phyloP scores from a whole-genome alignment of 2,797 vertebrate species.

The Cyprinodon diabolis region DNA sequence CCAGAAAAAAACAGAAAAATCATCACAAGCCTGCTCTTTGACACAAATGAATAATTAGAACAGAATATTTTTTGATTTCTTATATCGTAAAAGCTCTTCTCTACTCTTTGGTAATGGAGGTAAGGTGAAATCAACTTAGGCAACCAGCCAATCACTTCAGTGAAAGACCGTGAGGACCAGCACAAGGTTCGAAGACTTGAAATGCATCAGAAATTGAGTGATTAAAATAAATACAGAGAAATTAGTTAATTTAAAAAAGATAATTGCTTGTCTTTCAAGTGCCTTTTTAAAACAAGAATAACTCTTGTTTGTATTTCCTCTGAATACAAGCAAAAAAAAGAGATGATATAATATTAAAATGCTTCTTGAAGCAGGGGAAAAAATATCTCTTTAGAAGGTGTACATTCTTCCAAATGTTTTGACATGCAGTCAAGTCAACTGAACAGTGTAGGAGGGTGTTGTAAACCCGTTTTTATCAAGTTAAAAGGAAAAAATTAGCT shows the following conservation, averaged over 20 bases:
- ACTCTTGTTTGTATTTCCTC: background rate
- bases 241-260: background rate
- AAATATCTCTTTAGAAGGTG: background rate
- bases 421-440: background rate
- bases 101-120: conserved; percentile 12
- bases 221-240: conserved; percentile 9
- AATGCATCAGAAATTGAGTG: conserved; percentile 4
- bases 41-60: background rate
- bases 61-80: background rate
- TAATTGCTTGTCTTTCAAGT: background rate
- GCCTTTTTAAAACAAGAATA: background rate
- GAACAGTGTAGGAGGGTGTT: background rate
- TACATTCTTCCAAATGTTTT: conserved; percentile 2
- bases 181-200: background rate
- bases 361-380: background rate
- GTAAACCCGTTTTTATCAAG: background rate
- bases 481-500: background rate
- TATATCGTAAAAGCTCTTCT: conserved; percentile 19
- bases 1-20: background rate
- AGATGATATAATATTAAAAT: background rate
- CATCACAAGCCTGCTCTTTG: background rate
- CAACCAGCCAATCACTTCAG: conserved; percentile 8
- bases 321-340: background rate
- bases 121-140: conserved; percentile 25
- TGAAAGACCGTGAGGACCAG: conserved; percentile 9